Evolutionary conservation across 2,888 invertebrate genomes (phyloP).

Genomic region (Scaptomyza polygonia): DNA sequence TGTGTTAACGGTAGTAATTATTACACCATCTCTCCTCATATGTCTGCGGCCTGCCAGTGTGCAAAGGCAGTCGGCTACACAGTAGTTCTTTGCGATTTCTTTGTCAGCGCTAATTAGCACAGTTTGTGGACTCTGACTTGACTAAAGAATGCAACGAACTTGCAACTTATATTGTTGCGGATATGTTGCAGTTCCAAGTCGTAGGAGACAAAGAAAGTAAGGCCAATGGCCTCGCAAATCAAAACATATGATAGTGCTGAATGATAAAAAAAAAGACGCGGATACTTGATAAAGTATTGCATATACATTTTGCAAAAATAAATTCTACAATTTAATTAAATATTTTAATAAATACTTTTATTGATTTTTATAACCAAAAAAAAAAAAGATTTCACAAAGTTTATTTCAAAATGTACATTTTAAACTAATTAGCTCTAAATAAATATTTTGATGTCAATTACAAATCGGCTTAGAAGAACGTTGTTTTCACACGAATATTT

Average conservation of each 20-base stretch:
- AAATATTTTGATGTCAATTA: constrained; percentile 12
- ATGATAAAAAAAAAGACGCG: too few relatives aligned
- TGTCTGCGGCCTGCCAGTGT: constrained; percentile 28
- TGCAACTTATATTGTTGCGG: constrained; percentile 47
- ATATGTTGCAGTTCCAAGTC: constrained; percentile 47
- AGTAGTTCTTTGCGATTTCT: constrained; percentile 50
- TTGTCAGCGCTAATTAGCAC: constrained; percentile 72
- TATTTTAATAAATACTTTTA: too few relatives aligned
- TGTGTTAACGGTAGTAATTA: constrained; percentile 72
- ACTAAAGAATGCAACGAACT: constrained; percentile 33
- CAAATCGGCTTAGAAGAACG: neutral
- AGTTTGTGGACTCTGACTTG: constrained; percentile 67
- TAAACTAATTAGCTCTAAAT: neutral
- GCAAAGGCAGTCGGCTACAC: constrained; percentile 42
- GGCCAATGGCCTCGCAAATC: constrained; percentile 20
- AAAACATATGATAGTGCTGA: neutral
- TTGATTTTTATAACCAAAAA: too few relatives aligned
- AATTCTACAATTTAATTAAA: too few relatives aligned
- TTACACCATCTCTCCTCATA: constrained; percentile 52
- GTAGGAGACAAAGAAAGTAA: constrained; percentile 5
- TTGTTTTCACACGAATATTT: too few relatives aligned
- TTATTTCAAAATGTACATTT: too few relatives aligned
- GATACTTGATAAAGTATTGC: too few relatives aligned
- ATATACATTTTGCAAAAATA: too few relatives aligned
- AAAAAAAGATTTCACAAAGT: too few relatives aligned